phyloP scores from a whole-genome alignment of 1,140 invertebrate genomes.

The Leptinotarsa defecta region DNA sequence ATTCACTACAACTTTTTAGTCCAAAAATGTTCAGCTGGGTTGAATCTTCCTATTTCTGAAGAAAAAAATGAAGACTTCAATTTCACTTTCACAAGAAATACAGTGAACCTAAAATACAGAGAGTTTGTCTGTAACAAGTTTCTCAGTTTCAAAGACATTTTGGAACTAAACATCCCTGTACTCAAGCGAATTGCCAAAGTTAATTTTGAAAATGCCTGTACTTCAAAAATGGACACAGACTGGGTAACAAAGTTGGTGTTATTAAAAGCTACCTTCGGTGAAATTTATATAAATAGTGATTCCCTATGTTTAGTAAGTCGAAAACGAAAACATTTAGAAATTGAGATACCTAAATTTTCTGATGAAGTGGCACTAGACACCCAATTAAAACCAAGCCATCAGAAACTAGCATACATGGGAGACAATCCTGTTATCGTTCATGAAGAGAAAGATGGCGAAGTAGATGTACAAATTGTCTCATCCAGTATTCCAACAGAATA shows the following conservation, averaged over 20 bases:
- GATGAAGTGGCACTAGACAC: background rate
- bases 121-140: background rate
- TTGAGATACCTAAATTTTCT: background rate
- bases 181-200: background rate
- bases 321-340: background rate
- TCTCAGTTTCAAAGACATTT: background rate
- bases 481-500: constrained; percentile 27
- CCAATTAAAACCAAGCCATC: background rate
- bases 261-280: constrained; percentile 22
- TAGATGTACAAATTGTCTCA: constrained; percentile 24
- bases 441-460: constrained; percentile 22
- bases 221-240: constrained; percentile 5
- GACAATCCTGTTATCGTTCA: constrained; percentile 22
- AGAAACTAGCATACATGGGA: constrained; percentile 30
- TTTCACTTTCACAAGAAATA: background rate
- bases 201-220: background rate
- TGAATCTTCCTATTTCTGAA: background rate
- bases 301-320: background rate
- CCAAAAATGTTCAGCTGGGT: background rate
- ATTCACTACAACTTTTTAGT: background rate
- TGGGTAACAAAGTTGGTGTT: constrained; percentile 29
- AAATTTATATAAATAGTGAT: constrained; percentile 24
- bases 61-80: background rate
- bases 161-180: background rate
- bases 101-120: background rate